phyloP scores from a whole-genome alignment of 2,888 invertebrate genomes.

The Camptogramma bilineatum region DNA sequence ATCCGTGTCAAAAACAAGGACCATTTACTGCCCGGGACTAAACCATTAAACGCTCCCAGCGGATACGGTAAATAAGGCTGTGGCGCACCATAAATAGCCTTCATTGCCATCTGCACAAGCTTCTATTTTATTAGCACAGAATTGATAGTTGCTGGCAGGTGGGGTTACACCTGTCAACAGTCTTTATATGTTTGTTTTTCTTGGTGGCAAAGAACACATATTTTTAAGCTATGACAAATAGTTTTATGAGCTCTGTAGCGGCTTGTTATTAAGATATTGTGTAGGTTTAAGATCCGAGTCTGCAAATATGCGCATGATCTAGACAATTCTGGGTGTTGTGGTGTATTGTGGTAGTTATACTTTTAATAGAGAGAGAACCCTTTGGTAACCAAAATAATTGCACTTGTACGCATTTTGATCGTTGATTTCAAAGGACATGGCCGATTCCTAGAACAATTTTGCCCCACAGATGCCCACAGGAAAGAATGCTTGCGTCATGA shows the following conservation, averaged over 20 bases:
- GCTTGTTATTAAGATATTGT: too few relatives aligned
- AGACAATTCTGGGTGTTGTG: too few relatives aligned
- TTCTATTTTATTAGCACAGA: conserved; percentile 29
- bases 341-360: too few relatives aligned
- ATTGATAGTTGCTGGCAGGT: conserved; percentile 21
- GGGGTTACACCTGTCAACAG: conserved; percentile 25
- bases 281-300: too few relatives aligned
- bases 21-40: conserved; percentile 5
- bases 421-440: too few relatives aligned
- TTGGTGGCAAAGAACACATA: neutral
- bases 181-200: conserved; percentile 7
- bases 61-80: conserved; percentile 38
- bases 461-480: too few relatives aligned
- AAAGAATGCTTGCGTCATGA: too few relatives aligned
- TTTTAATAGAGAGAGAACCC: too few relatives aligned
- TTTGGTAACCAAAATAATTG: too few relatives aligned
- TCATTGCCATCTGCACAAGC: conserved; percentile 37
- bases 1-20: neutral
- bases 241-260: neutral
- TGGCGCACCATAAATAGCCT: conserved; percentile 36
- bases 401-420: too few relatives aligned
- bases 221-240: neutral
- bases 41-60: conserved; percentile 24
- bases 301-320: too few relatives aligned
- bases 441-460: too few relatives aligned